phyloP scores from a whole-genome alignment of 2,888 invertebrate genomes.

The Eutolmus rufibarbis region DNA sequence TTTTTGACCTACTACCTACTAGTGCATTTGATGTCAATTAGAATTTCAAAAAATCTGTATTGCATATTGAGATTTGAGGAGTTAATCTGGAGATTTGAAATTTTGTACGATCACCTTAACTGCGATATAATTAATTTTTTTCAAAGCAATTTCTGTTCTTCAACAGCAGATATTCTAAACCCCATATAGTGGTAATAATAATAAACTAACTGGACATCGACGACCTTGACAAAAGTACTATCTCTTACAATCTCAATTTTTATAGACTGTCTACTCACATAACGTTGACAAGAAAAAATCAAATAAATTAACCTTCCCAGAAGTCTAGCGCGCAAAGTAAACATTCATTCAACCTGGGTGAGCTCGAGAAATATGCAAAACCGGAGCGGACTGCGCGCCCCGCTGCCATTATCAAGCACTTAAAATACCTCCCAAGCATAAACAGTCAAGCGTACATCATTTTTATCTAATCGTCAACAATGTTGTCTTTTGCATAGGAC shows the following conservation, averaged over 20 bases:
- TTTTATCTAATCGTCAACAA: constrained; percentile 12
- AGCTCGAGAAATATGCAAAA: background rate
- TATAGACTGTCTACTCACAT: background rate
- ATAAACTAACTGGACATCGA: background rate
- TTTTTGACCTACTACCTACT: too few relatives aligned
- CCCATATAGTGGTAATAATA: background rate
- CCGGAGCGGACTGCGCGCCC: background rate
- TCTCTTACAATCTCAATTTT: background rate
- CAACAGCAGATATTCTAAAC: background rate
- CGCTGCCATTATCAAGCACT: background rate
- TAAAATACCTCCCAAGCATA: background rate
- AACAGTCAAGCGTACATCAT: background rate
- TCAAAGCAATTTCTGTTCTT: background rate
- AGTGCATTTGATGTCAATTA: too few relatives aligned
- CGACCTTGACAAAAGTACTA: background rate
- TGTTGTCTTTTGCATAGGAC: background rate
- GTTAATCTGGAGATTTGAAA: too few relatives aligned
- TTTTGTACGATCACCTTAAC: too few relatives aligned
- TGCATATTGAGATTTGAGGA: too few relatives aligned
- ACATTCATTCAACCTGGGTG: background rate
- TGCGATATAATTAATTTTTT: too few relatives aligned
- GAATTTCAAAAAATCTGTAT: too few relatives aligned
- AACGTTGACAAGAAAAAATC: background rate
- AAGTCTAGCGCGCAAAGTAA: background rate
- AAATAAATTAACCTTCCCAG: background rate